A percentile compares a stretch with the other conserved stretches of the same genome.
These are phyloP conservation scores for Talpa occidentalis DNA, from an alignment of 2,113 vertebrate genomes.

Conservation along the genomic window DNA sequence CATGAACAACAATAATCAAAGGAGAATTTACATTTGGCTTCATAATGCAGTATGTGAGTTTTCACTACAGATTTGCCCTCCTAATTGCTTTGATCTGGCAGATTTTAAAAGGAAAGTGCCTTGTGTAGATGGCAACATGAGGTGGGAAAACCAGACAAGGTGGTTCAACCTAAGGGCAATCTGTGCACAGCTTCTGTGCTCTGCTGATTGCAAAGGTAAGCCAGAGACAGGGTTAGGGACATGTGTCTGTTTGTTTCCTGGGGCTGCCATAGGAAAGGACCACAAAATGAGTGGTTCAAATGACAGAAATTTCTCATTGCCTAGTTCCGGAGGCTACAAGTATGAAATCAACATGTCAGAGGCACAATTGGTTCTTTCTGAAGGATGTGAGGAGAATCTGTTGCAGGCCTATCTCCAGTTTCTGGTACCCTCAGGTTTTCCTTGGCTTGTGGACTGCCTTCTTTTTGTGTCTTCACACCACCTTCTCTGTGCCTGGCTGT, in stretches of 20 bases:
- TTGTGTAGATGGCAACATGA: background rate
- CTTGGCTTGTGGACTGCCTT: background rate
- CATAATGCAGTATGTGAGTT: background rate
- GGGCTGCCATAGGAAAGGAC: background rate
- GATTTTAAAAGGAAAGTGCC: constrained; percentile 30
- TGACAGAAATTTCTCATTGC: background rate
- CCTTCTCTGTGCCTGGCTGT: background rate
- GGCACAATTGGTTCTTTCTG: background rate
- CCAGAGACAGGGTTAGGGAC: background rate
- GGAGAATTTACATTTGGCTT: constrained; percentile 20
- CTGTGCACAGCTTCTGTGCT: constrained; percentile 48
- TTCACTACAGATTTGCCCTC: constrained; percentile 28
- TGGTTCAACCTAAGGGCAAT: background rate
- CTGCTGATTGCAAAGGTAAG: background rate
- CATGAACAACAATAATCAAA: background rate
- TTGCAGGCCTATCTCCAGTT: no score
- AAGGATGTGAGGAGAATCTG: background rate
- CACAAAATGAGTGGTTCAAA: background rate
- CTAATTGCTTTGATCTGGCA: constrained; percentile 47
- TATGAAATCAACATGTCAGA: background rate
- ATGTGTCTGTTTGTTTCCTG: background rate
- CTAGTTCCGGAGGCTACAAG: background rate
- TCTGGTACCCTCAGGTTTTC: background rate
- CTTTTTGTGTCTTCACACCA: background rate
- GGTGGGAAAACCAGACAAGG: background rate